Evolutionary conservation across 2,797 vertebrate species (phyloP).

Genomic region (Mallotus villosus): DNA sequence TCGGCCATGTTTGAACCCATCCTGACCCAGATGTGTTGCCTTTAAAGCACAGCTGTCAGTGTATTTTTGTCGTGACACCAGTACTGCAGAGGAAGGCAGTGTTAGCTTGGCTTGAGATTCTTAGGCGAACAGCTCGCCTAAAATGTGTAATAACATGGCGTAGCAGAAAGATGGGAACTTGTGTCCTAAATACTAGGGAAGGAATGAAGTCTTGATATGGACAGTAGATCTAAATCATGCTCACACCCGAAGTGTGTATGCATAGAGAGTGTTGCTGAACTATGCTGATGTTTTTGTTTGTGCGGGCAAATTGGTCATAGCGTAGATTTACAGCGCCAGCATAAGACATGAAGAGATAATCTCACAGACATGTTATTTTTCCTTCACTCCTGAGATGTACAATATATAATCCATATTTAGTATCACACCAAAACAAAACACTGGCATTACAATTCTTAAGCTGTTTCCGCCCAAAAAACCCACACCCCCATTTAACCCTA

Average conservation of each 20-base stretch:
- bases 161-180: no score
- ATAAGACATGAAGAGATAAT: neutral
- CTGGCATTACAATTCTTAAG: constrained; percentile 4
- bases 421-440: constrained; percentile 5
- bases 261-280: neutral
- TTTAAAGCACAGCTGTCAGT: neutral
- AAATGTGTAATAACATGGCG: no score
- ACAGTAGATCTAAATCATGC: no score
- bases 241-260: no score
- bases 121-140: no score
- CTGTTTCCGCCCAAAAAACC: constrained; percentile 9
- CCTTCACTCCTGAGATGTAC: neutral
- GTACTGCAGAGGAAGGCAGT: neutral
- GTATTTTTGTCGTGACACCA: neutral
- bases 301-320: neutral
- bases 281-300: neutral
- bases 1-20: neutral
- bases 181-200: neutral
- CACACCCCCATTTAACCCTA: neutral
- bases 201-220: no score
- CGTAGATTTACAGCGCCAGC: neutral
- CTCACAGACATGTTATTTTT: neutral
- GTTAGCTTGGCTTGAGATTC: neutral
- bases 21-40: neutral
- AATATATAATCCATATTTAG: constrained; percentile 9